Evolutionary conservation across 1,140 invertebrate species (phyloP), one percentile per base, ranked within the genome.

Genomic region (Heliothis virescens): DNA sequence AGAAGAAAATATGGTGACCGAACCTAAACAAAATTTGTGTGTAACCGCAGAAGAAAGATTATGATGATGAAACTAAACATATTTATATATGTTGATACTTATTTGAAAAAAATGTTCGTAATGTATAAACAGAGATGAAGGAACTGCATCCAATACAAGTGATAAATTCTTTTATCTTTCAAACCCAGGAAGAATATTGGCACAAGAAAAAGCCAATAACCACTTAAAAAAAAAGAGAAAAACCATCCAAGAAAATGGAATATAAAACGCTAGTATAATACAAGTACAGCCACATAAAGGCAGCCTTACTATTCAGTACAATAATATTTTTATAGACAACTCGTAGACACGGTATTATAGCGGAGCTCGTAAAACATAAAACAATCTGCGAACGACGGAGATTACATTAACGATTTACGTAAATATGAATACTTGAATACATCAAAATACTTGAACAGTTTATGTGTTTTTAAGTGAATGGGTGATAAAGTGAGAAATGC

Each of bases 311-410:
- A 71, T 71, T 52, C 67, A 13, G 18, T 52, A 53, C 15, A 53
- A 71, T 69, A 69, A 47, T 67, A 67, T 67, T 71, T 69, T 71
- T 71, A 71, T 26, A 53, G 67, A 21, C 67, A 13, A 29, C 13
- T 71, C 48, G 67, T 71, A 52, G 67, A 71, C 67, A 52, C 67
- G 18, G 67, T 50, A 71, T 71, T 53, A 71, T 71, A 12, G 67
- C 67, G 13, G 48, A 10, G 26, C 12, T 52, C 67, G 67, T 71
- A 71, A 71, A 71, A 71, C 48, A 2, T 16, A 29, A 53, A 71
- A 71, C 67, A 71, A 71, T 71, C 67, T 53, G 67, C 48, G 67
- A 71, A 71, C 67, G 67, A 71, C 67, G 48, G 52, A 71, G 67
- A 71, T 71, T 53, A 71, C 67, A 71, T 71, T 71, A 71, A 52